These are phyloP conservation scores for Phengaris alcon DNA, from an alignment of 2,888 invertebrate genomes.

Conservation along the genomic window DNA sequence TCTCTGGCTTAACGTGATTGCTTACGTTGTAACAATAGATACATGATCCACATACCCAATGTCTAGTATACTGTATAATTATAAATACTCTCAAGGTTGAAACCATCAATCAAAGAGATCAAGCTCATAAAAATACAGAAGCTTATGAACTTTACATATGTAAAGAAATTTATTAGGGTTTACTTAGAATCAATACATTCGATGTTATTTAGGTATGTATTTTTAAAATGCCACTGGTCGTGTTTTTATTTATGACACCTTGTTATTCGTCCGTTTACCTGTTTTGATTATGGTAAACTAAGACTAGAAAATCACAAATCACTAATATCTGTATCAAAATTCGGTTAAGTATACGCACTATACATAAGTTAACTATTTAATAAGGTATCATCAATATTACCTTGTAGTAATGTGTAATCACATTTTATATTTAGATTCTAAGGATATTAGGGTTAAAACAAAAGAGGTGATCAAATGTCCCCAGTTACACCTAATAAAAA, in stretches of 20 bases:
- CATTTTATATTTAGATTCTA: no score
- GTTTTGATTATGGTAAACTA: slow-evolving; percentile 1
- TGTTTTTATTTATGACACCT: background rate
- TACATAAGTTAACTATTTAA: no score
- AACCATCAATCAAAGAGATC: background rate
- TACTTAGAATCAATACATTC: slow-evolving; percentile 5
- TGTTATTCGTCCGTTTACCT: slow-evolving; percentile 16
- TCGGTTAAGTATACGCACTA: no score
- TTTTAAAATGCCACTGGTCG: background rate
- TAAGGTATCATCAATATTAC: no score
- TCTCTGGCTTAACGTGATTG: no score
- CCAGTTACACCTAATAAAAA: no score
- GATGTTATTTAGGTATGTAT: background rate
- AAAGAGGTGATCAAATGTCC: no score
- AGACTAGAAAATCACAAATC: background rate
- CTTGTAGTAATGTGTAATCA: no score
- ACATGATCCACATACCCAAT: no score
- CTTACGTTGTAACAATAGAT: no score
- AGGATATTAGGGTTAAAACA: no score
- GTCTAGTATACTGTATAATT: no score
- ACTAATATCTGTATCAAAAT: background rate
- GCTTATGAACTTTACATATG: background rate
- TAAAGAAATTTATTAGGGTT: background rate
- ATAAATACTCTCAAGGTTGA: background rate
- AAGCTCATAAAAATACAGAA: background rate